Conservation (phyloP, 2,113 vertebrate genomes). For the Melierax canorus region DNA sequence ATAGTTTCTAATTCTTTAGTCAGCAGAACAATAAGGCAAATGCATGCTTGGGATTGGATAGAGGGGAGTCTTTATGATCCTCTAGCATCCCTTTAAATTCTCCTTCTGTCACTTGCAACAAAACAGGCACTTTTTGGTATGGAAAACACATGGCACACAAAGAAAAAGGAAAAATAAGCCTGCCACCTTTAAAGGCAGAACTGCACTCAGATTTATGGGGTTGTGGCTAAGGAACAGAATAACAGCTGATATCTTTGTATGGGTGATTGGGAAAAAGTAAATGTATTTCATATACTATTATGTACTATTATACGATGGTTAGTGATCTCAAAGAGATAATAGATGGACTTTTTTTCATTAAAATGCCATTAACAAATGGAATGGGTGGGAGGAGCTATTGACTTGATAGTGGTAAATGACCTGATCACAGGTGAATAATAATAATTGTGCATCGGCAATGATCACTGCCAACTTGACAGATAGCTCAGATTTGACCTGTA, state of each 20-base stretch:
- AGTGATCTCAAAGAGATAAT: slow-evolving; percentile 1
- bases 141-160: slow-evolving; percentile 38
- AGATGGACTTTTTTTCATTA: slow-evolving; percentile 30
- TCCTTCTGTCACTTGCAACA: slow-evolving; percentile 48
- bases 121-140: slow-evolving; percentile 54
- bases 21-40: slow-evolving; percentile 43
- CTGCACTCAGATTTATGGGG: slow-evolving; percentile 19
- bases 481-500: slow-evolving; percentile 14
- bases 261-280: slow-evolving; percentile 1
- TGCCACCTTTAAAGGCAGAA: slow-evolving; percentile 25
- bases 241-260: slow-evolving; percentile 20
- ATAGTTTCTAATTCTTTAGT: slow-evolving; percentile 66
- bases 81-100: slow-evolving; percentile 52
- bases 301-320: background rate
- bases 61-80: slow-evolving; percentile 26
- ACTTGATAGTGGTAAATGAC: slow-evolving; percentile 12
- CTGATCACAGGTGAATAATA: slow-evolving; percentile 52
- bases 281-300: slow-evolving; percentile 4
- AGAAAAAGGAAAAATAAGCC: slow-evolving; percentile 37
- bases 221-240: background rate
- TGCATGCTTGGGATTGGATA: slow-evolving; percentile 8
- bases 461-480: slow-evolving; percentile 50
- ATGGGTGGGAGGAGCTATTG: slow-evolving; percentile 28
- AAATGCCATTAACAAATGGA: slow-evolving; percentile 40
- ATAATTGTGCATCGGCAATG: background rate